These are phyloP conservation scores for Eupeodes luniger DNA, from an alignment of 2,888 invertebrate genomes.

Conservation along the genomic window DNA sequence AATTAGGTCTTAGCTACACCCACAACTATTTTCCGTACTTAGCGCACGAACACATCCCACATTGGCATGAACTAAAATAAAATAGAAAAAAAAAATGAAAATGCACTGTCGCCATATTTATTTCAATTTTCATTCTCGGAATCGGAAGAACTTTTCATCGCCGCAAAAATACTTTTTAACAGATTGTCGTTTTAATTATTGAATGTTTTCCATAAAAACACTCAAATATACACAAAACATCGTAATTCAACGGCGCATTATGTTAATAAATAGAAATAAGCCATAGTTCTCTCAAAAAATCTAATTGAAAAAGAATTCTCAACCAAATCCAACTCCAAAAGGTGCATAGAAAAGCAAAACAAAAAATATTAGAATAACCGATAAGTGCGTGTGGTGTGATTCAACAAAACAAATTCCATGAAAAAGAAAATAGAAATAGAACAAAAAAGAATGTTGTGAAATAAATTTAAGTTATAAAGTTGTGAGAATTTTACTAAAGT, in stretches of 20 bases:
- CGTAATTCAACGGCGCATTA: background rate
- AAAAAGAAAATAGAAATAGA: conserved; percentile 10
- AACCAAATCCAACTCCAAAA: background rate
- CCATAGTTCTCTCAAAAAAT: conserved; percentile 23
- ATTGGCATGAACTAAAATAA: conserved; percentile 17
- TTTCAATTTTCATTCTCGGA: conserved; percentile 65
- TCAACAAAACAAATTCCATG: conserved; percentile 33
- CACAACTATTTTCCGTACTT: background rate
- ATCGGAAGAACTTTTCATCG: conserved; percentile 51
- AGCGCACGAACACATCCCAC: conserved; percentile 50
- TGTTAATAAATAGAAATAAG: conserved; percentile 12
- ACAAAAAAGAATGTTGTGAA: conserved; percentile 60
- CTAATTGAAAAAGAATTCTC: conserved; percentile 40
- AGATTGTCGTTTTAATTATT: conserved; percentile 36
- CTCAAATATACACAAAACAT: background rate
- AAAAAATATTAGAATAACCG: conserved; percentile 50
- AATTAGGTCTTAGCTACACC: background rate
- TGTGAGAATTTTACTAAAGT: background rate
- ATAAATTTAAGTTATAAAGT: conserved; percentile 29
- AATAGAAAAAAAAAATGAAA: conserved; percentile 59
- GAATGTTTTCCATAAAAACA: conserved; percentile 43
- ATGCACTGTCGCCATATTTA: conserved; percentile 77
- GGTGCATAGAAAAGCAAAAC: conserved; percentile 69
- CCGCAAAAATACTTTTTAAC: conserved; percentile 41
- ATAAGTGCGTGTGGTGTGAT: conserved; percentile 58